Conservation (phyloP, 1,140 invertebrate genomes). For the Matsumurasca onukii region DNA sequence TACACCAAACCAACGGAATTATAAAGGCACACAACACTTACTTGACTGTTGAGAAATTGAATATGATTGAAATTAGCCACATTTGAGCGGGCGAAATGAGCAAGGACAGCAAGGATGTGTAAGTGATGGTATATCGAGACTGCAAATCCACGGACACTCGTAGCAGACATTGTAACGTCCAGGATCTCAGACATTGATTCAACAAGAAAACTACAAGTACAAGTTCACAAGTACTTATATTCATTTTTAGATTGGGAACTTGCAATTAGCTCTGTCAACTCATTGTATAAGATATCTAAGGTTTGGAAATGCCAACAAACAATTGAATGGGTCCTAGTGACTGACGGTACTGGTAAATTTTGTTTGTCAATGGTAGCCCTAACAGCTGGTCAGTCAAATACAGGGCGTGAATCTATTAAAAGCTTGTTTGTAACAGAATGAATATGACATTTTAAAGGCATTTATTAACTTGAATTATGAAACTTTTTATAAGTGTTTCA, state of each 20-base stretch:
- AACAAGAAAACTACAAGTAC: background rate
- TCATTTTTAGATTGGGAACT: background rate
- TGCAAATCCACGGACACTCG: background rate
- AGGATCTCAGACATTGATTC: too few species aligned
- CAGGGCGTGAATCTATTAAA: background rate
- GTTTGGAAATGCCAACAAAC: too few species aligned
- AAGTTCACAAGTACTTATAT: background rate
- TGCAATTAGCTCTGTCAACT: too few species aligned
- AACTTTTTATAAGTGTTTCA: too few species aligned
- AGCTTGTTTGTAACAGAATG: too few species aligned
- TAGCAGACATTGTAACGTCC: background rate
- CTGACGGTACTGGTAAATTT: too few species aligned
- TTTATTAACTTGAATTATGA: too few species aligned
- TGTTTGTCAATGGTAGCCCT: background rate
- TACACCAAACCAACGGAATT: slow-evolving; percentile 1
- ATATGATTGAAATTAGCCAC: slow-evolving; percentile 18
- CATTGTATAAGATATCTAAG: too few species aligned
- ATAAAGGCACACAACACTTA: slow-evolving; percentile 26
- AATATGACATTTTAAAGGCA: too few species aligned
- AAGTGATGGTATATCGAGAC: background rate
- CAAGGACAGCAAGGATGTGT: background rate
- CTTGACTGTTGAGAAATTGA: background rate
- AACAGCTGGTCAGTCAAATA: too few species aligned
- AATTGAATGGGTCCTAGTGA: too few species aligned
- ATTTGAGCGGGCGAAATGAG: slow-evolving; percentile 21